Conservation (phyloP, 2,888 invertebrate species). For the Rhingia campestris region DNA sequence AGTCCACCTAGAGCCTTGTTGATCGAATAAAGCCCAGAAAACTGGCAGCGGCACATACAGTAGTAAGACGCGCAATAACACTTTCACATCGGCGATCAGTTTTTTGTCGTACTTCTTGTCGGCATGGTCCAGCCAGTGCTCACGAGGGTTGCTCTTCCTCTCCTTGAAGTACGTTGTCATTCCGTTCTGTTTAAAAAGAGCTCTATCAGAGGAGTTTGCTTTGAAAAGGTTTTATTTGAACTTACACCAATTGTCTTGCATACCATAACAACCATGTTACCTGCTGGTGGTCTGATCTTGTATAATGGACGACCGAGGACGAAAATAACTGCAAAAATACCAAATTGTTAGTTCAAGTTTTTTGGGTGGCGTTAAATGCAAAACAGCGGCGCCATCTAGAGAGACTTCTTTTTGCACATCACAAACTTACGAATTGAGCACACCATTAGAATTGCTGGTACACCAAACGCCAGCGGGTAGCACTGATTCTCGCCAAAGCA, state of each 20-base stretch:
- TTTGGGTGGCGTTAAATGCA: background rate
- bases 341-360: background rate
- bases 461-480: constrained; percentile 89
- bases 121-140: constrained; percentile 95
- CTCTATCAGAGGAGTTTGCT: background rate
- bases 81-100: constrained; percentile 90
- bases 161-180: constrained; percentile 81
- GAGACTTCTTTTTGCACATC: too few relatives aligned
- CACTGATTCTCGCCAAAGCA: constrained; percentile 88
- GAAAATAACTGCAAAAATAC: constrained; percentile 87
- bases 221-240: constrained; percentile 67
- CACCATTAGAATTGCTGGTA: constrained; percentile 89
- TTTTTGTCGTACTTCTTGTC: constrained; percentile 87
- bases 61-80: constrained; percentile 89
- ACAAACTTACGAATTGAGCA: constrained; percentile 86
- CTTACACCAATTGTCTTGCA: constrained; percentile 87
- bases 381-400: too few relatives aligned
- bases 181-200: constrained; percentile 83
- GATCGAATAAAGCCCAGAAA: constrained; percentile 97
- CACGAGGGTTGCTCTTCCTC: constrained; percentile 83
- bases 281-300: constrained; percentile 86
- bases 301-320: constrained; percentile 87
- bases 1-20: constrained; percentile 96
- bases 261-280: constrained; percentile 88
- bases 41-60: constrained; percentile 93